These are phyloP conservation scores for Eremophila alpestris DNA, from an alignment of 2,797 vertebrate genomes.

Conservation along the genomic window DNA sequence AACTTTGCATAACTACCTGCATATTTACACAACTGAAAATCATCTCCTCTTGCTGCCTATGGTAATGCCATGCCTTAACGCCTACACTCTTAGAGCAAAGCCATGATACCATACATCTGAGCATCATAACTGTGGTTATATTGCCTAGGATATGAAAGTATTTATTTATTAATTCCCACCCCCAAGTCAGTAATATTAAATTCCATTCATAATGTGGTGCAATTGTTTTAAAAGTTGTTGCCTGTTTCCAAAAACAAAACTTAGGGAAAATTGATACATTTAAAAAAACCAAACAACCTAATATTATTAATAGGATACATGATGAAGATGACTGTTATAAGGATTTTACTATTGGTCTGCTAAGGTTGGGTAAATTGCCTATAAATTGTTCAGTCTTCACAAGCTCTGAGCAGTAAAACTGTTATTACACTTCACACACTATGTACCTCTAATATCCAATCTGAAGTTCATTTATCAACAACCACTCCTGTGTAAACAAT, in stretches of 20 bases:
- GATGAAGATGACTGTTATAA: neutral
- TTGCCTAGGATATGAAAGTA: neutral
- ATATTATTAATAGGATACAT: neutral
- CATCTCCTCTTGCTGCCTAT: neutral
- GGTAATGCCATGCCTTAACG: neutral
- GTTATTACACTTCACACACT: neutral
- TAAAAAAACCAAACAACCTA: neutral
- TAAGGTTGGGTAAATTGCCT: neutral
- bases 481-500: neutral
- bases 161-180: neutral
- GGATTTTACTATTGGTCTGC: neutral
- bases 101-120: neutral
- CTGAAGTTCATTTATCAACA: slow-evolving; percentile 31
- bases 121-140: neutral
- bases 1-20: neutral
- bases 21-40: neutral
- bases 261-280: neutral
- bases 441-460: neutral
- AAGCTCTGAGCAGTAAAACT: neutral
- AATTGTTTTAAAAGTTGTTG: neutral
- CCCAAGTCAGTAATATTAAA: neutral
- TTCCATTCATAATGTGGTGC: neutral
- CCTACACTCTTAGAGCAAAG: neutral
- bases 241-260: neutral
- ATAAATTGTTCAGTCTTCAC: neutral